Evolutionary conservation across 2,797 vertebrate genomes (phyloP), one percentile per base, ranked within the genome.

Genomic region (Rhinogobio ventralis): DNA sequence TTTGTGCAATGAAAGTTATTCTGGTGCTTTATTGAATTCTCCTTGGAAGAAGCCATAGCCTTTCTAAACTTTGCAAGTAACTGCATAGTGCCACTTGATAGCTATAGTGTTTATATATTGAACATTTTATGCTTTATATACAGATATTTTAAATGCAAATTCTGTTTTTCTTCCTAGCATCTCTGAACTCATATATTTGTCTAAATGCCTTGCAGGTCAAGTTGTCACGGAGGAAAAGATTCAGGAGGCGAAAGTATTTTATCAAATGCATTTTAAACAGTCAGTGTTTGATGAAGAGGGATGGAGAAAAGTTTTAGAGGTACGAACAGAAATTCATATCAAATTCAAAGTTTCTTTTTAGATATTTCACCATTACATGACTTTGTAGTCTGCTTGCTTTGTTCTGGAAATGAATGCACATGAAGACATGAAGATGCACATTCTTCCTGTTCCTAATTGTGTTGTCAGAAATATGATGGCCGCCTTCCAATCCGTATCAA

Each of bases 221-320:
- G 94, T 96, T 11, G 82, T 96, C 78, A 95, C 95, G 2, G 94
- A 95, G 88, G 94, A 95, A 86, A 96, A 95, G 89, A 96, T 96
- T 74, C 94, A 95, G 85, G 94, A 96, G 79, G 95, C 95, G 10
- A 95, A 95, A 86, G 62, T 93, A 3, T 95, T 96, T 88, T 96
- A 94, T 90, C 94, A 94, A 87, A 93, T 93, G 92, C 95, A 96
- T 86, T 95, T 95, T 88, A 94, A 89, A 89, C 94, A 94, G 87
- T 19, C 84, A 0, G 93, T 96, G 79, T 95, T 96, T 45, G 90
- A 95, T 62, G 95, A 96, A 84, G 93, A 95, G 23, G 93, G 95
- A 83, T 96, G 95, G 95, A 93, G 95, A 86, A 94, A 93, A 80
- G 81, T 96, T 66, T 86, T 95, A 1, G 95, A 94, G 94, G 95